Base-by-base conservation (phyloP, 2,888 invertebrate species). In the Serrognathus titanus region DNA sequence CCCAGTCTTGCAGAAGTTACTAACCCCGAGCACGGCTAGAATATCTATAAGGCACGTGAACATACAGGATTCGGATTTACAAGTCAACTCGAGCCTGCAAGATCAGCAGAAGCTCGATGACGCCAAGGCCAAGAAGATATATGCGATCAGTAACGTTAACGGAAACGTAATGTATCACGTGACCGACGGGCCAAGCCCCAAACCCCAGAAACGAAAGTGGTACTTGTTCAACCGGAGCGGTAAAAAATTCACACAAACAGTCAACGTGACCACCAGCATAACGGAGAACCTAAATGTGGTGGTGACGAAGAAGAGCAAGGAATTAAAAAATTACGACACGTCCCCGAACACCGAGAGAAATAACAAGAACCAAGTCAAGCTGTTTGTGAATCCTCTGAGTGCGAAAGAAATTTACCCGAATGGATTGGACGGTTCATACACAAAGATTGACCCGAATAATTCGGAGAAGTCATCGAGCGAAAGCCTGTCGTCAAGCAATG, bases 111-210 rank as follows among this genome's bases (percentile, higher is more conserved):
- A 70, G 56, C 61, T 69, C 24, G 74, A 74, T 39, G 75, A 75
- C 52, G 63, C 64, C 11, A 71, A 72, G 54, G 68, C 75, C 46
- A 80, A 81, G 16, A 89, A 87, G 69, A 88, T 92, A 10, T 91
- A 88, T 69, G 92, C 92, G 1, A 89, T 92, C 43, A 91, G 91
- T 69, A 90, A 87, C 45, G 88, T 90, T 31, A 89, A 89, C 65
- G 92, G 92, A 1, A 89, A 90, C 65, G 86, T 92, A 3, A 86
- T 84, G 67, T 85, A 84, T 67, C 85, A 85, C 60, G 80, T 84
- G 1, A 80, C 82, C 20, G 77, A 75, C 39, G 69, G 71, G 13
- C 72, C 74, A 1, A 78, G 68, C 51, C 71, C 71, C 7, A 78
- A 77, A 66, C 75, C 75, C 0, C 63, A 68, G 3, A 77, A 77